Evolutionary conservation across 2,888 invertebrate genomes (phyloP), one percentile per base, ranked within the genome.

Genomic region (Cyaniris semiargus): DNA sequence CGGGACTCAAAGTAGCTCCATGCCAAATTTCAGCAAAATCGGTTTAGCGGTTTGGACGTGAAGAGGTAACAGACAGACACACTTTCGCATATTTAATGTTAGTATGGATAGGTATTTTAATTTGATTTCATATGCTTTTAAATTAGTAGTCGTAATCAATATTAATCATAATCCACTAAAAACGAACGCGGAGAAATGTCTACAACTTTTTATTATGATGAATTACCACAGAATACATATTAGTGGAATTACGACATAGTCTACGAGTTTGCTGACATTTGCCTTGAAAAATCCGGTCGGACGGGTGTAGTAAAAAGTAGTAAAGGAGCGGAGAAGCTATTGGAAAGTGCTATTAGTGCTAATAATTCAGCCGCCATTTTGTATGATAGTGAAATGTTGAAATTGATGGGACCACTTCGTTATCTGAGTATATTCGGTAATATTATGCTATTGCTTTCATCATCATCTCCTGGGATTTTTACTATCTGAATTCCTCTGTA

Each of bases 211-310:
- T 71, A 1, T 53, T 18, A 66, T 15, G 75, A 75, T 77, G 78
- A 78, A 79, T 80, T 77, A 79, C 76, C 48, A 78, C 78, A 78
- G n/a, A n/a, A n/a, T n/a, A n/a, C n/a, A n/a, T n/a, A n/a, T n/a
- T n/a, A n/a, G n/a, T n/a, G n/a, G n/a, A n/a, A n/a, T 80, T 77
- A 79, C 76, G 58, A 78, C 78, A 78, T 76, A 78, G 78, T 0
- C 53, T 56, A 70, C 75, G 77, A 76, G 79, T 78, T 76, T 34
- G 79, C 79, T 82, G 83, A 83, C 83, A 83, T 83, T 83, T 80
- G 81, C 83, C 83, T 83, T 83, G 83, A 83, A 79, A 78, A 79
- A 76, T 81, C 81, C 79, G 74, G 82, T 79, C 75, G 18, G 31
- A 77, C 81, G 53, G 76, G 80, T 79, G 79, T 72, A 18, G 71